Percentiles rank a stretch among this genome's conserved stretches.
These are phyloP conservation scores for Trichomycterus rosablanca DNA, from an alignment of 2,113 vertebrate genomes.

Conservation along the genomic window DNA sequence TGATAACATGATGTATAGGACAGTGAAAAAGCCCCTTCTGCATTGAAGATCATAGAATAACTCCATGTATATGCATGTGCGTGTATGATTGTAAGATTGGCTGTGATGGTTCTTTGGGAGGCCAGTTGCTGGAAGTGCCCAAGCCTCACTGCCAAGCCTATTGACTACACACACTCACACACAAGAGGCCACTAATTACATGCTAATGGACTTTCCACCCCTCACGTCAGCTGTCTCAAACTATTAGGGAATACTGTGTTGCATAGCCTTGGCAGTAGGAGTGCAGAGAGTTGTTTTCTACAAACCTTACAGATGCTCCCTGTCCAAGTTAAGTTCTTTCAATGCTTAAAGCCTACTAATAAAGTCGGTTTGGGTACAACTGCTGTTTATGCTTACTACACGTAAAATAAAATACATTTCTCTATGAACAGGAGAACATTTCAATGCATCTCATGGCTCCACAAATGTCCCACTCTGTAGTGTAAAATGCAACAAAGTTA, in stretches of 20 bases:
- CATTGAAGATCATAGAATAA: too few species aligned
- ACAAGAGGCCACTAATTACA: slow-evolving; percentile 50
- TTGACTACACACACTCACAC: slow-evolving; percentile 14
- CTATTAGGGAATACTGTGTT: slow-evolving; percentile 44
- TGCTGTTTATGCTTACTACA: background rate
- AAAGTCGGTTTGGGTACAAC: background rate
- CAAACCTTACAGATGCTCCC: slow-evolving; percentile 37
- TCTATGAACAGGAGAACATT: too few species aligned
- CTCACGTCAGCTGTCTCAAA: slow-evolving; percentile 50
- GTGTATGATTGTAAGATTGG: too few species aligned
- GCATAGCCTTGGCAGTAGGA: slow-evolving; percentile 20
- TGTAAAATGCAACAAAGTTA: too few species aligned
- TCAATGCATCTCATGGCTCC: too few species aligned
- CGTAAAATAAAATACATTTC: background rate
- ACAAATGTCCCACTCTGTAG: too few species aligned
- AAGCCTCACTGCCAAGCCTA: slow-evolving; percentile 24
- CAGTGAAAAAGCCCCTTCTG: too few species aligned
- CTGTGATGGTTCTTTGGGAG: too few species aligned
- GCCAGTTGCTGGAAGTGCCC: slow-evolving; percentile 30
- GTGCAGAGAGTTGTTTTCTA: slow-evolving; percentile 19
- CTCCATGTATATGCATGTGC: too few species aligned
- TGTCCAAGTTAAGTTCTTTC: slow-evolving; percentile 11
- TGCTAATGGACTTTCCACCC: slow-evolving; percentile 53
- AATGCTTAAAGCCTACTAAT: background rate
- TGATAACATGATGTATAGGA: too few species aligned